These are phyloP conservation scores for Trichopria drosophilae DNA, from an alignment of 2,888 invertebrate species.

Conservation along the genomic window DNA sequence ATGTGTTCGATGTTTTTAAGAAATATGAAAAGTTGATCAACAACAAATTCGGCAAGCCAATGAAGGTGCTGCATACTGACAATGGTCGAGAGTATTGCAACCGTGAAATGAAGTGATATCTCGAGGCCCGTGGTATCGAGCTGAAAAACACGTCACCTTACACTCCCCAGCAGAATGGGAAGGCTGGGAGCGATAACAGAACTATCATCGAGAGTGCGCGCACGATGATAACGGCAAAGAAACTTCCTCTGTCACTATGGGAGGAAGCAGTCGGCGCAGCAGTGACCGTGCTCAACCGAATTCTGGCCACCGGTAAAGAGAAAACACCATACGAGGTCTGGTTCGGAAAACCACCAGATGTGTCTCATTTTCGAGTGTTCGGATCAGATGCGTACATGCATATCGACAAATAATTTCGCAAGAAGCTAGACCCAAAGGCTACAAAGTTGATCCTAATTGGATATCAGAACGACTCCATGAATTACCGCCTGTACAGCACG, in stretches of 20 bases:
- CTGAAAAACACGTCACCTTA: conserved; percentile 24
- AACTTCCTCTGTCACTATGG: conserved; percentile 25
- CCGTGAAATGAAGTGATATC: conserved; percentile 6
- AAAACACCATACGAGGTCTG: too few relatives aligned
- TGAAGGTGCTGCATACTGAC: conserved; percentile 23
- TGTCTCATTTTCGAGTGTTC: conserved; percentile 13
- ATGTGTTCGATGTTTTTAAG: conserved; percentile 19
- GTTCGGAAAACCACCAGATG: conserved; percentile 27
- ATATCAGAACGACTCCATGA: conserved; percentile 12
- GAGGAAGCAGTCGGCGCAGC: conserved; percentile 28
- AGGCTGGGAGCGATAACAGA: conserved; percentile 30
- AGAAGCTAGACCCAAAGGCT: conserved; percentile 17
- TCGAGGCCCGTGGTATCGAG: conserved; percentile 3
- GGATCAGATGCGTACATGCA: conserved; percentile 11
- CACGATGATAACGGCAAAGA: conserved; percentile 15
- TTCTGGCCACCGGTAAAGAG: too few relatives aligned
- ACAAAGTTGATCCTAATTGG: conserved; percentile 27
- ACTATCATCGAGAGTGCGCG: conserved; percentile 26
- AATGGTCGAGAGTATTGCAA: conserved; percentile 27
- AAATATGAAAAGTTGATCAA: conserved; percentile 13
- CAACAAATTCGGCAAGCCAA: conserved; percentile 17
- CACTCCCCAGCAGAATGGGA: conserved; percentile 30
- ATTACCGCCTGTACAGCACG: conserved; percentile 20
- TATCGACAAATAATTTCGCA: conserved; percentile 13
- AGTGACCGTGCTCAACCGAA: conserved; percentile 17